A percentile compares a stretch with the other conserved stretches of the same genome.
These are phyloP conservation scores for Pomatostomus ruficeps DNA, from an alignment of 2,113 vertebrate genomes.

Conservation along the genomic window DNA sequence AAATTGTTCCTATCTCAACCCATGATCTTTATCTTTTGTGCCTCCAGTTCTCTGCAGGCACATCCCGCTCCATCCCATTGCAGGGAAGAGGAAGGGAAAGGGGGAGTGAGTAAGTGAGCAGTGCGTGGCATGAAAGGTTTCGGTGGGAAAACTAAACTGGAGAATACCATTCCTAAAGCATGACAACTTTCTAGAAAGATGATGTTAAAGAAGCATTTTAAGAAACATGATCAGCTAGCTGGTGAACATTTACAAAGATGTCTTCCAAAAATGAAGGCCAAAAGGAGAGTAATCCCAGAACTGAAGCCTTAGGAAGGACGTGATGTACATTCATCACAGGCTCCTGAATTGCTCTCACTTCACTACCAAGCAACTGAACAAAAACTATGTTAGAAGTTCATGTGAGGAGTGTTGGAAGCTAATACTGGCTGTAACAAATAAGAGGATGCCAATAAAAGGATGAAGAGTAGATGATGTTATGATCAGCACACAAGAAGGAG, in stretches of 20 bases:
- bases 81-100: neutral
- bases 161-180: neutral
- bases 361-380: neutral
- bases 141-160: neutral
- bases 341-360: neutral
- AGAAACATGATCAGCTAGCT: neutral
- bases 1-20: neutral
- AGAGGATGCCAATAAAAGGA: neutral
- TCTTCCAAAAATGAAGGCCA: neutral
- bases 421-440: neutral
- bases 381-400: neutral
- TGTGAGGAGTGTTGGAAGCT: neutral
- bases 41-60: neutral
- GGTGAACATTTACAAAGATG: neutral
- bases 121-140: neutral
- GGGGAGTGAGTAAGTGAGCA: neutral
- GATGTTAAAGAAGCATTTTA: neutral
- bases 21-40: neutral
- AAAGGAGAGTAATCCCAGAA: neutral
- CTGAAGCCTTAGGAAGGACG: neutral
- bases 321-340: rapidly evolving
- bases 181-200: neutral
- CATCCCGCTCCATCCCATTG: neutral
- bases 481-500: neutral
- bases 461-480: neutral